A percentile compares a stretch with the other conserved stretches of the same genome.
Conservation (phyloP, 2,888 invertebrate species). For the Steinernema hermaphroditum region DNA sequence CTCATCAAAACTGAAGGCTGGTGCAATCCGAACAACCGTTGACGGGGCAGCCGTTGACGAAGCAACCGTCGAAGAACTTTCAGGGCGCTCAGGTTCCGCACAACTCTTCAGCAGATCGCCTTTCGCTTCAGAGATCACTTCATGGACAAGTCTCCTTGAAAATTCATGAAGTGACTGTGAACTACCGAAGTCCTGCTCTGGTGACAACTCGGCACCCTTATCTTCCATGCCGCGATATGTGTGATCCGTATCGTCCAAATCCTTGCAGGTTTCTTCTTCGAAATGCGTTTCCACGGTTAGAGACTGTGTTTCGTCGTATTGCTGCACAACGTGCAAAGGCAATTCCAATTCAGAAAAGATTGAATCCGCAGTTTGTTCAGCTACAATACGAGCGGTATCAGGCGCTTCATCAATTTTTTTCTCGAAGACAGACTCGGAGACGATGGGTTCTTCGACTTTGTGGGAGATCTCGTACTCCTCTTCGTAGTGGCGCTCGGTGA, state of each 20-base stretch:
- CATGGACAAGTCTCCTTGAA: background rate
- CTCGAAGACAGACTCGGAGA: too few species aligned
- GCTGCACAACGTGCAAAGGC: background rate
- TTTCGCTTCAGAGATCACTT: background rate
- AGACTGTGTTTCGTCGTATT: background rate
- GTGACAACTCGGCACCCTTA: background rate
- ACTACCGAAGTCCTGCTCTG: background rate
- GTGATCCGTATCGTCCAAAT: background rate
- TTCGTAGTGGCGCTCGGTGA: too few species aligned
- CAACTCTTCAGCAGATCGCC: background rate
- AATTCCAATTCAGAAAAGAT: background rate
- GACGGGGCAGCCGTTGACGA: background rate
- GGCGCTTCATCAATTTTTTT: too few species aligned
- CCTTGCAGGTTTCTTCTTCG: background rate
- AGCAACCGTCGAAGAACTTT: background rate
- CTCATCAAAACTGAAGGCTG: slow-evolving; percentile 6
- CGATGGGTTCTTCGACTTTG: too few species aligned
- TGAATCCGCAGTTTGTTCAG: background rate
- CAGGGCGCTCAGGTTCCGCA: background rate
- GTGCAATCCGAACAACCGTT: background rate
- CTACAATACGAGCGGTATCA: background rate
- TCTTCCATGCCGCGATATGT: background rate
- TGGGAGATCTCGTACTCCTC: too few species aligned
- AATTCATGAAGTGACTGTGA: background rate
- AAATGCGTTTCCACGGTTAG: background rate